phyloP scores from a whole-genome alignment of 2,113 vertebrate genomes.

The Oncorhynchus mykiss region DNA sequence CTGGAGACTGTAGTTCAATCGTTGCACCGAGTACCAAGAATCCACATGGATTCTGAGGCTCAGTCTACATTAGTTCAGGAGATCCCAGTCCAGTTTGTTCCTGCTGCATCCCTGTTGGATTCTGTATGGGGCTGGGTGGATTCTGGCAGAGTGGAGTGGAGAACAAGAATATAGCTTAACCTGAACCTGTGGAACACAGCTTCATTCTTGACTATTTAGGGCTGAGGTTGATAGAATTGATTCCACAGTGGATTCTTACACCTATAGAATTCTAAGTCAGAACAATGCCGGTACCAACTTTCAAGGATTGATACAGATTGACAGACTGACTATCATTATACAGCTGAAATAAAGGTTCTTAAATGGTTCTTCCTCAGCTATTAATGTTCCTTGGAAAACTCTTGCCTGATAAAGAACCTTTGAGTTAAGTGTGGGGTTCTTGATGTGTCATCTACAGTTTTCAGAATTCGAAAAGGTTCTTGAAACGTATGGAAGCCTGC shows the following conservation, averaged over 20 bases:
- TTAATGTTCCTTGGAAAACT: no score
- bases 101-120: conserved; percentile 20
- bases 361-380: no score
- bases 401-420: no score
- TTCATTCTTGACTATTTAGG: conserved; percentile 29
- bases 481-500: no score
- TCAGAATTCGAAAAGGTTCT: no score
- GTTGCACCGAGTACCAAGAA: conserved; percentile 43
- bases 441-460: no score
- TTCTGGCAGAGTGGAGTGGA: conserved; percentile 21
- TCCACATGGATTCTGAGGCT: conserved; percentile 34
- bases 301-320: no score
- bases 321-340: no score
- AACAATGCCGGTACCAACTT: not conserved
- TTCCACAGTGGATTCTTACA: not conserved
- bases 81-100: conserved; percentile 24
- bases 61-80: conserved; percentile 37
- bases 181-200: conserved; percentile 38
- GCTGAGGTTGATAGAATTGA: not conserved
- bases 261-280: not conserved
- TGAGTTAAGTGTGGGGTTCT: no score
- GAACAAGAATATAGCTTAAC: not conserved
- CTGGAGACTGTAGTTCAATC: conserved; percentile 29
- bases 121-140: conserved; percentile 4
- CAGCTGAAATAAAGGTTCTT: no score